Evolutionary conservation across 2,888 invertebrate genomes (phyloP).

Genomic region (Horisme vitalbata): DNA sequence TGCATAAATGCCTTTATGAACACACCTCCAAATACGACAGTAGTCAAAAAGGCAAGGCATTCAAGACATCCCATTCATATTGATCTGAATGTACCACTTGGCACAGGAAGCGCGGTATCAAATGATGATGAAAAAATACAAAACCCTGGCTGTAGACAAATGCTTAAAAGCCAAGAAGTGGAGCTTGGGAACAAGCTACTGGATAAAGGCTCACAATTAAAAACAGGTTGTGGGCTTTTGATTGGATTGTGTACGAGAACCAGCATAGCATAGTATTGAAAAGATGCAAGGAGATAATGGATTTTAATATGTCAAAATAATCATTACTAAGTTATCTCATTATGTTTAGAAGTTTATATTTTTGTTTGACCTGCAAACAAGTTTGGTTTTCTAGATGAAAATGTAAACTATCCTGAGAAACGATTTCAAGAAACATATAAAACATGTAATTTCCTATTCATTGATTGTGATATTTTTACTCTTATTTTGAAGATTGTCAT

Average conservation of each 20-base stretch:
- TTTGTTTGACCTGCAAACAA: too few relatives aligned
- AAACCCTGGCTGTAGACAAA: constrained; percentile 55
- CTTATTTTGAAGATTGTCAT: too few relatives aligned
- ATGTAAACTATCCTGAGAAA: too few relatives aligned
- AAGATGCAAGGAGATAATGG: too few relatives aligned
- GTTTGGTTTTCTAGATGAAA: too few relatives aligned
- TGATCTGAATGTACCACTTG: constrained; percentile 65
- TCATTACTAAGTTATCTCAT: too few relatives aligned
- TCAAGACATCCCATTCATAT: constrained; percentile 54
- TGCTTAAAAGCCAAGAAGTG: constrained; percentile 41
- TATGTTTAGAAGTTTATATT: too few relatives aligned
- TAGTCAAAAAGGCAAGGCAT: constrained; percentile 80
- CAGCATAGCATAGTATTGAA: too few relatives aligned
- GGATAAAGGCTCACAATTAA: neutral
- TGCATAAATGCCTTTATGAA: constrained; percentile 56
- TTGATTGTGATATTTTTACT: too few relatives aligned
- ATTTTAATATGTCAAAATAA: too few relatives aligned
- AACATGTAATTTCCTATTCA: too few relatives aligned
- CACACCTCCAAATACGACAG: constrained; percentile 61
- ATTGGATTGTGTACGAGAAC: neutral
- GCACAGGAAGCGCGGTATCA: constrained; percentile 79
- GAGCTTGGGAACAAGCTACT: constrained; percentile 48
- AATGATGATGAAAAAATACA: constrained; percentile 58
- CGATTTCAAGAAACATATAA: too few relatives aligned
- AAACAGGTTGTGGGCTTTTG: constrained; percentile 10